A percentile compares a stretch with the other conserved stretches of the same genome.
Evolutionary conservation across 1,140 invertebrate genomes (phyloP).

Genomic region (Maconellicoccus hirsutus): DNA sequence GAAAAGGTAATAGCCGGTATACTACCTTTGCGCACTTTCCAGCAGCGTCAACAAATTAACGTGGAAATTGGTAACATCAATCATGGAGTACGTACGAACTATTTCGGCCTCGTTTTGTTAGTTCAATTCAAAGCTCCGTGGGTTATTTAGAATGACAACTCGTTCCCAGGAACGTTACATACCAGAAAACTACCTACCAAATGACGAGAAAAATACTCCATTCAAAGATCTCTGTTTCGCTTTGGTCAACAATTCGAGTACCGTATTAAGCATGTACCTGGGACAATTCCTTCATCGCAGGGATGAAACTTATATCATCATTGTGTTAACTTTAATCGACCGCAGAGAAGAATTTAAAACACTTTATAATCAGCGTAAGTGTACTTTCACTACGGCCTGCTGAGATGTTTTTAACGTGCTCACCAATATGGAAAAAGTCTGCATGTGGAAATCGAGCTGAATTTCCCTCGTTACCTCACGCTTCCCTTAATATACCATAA

Average conservation of each 20-base stretch:
- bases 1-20: background rate
- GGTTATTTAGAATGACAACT: too few relatives aligned
- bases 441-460: too few relatives aligned
- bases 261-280: background rate
- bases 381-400: too few relatives aligned
- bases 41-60: background rate
- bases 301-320: background rate
- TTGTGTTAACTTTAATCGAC: background rate
- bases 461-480: too few relatives aligned
- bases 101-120: too few relatives aligned
- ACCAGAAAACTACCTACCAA: background rate
- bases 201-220: background rate
- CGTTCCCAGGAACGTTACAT: background rate
- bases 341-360: background rate
- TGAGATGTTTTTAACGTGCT: too few relatives aligned
- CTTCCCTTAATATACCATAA: too few relatives aligned
- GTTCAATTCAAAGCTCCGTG: too few relatives aligned
- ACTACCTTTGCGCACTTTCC: background rate
- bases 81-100: too few relatives aligned
- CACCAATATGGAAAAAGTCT: too few relatives aligned
- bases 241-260: background rate
- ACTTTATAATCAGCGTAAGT: background rate
- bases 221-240: background rate
- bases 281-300: background rate
- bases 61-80: background rate